Evolutionary conservation across 2,113 vertebrate species (phyloP).

Genomic region (Ceyx margarethae): DNA sequence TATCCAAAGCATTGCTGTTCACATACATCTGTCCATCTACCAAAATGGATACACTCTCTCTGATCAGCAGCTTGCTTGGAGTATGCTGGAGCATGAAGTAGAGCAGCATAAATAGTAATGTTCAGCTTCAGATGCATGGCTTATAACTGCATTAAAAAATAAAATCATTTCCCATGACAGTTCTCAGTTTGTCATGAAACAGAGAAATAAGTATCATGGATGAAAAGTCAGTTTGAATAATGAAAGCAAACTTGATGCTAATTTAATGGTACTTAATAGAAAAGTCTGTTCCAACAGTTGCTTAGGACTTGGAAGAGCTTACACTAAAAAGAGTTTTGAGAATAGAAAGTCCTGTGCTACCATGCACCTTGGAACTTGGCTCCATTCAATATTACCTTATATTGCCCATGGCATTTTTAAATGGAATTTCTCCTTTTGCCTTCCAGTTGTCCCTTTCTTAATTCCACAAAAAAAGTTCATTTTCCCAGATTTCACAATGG

Average conservation of each 20-base stretch:
- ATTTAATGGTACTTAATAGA: background rate
- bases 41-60: background rate
- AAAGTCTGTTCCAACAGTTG: background rate
- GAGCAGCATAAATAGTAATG: background rate
- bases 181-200: background rate
- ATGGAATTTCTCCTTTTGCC: background rate
- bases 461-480: background rate
- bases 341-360: background rate
- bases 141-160: background rate
- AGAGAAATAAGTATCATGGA: background rate
- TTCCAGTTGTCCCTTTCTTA: background rate
- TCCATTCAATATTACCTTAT: background rate
- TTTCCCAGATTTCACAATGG: background rate
- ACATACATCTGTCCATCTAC: slow-evolving; percentile 32
- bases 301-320: slow-evolving; percentile 2
- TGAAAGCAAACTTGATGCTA: background rate
- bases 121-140: background rate
- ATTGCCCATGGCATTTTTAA: background rate
- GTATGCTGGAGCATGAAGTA: background rate
- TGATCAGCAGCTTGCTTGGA: background rate
- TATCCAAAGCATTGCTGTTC: slow-evolving; percentile 40
- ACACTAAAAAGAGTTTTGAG: background rate
- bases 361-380: background rate
- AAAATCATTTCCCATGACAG: slow-evolving; percentile 16
- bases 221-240: background rate